phyloP scores from a whole-genome alignment of 2,888 invertebrate species.

The Spatulosminthurus flaviceps region DNA sequence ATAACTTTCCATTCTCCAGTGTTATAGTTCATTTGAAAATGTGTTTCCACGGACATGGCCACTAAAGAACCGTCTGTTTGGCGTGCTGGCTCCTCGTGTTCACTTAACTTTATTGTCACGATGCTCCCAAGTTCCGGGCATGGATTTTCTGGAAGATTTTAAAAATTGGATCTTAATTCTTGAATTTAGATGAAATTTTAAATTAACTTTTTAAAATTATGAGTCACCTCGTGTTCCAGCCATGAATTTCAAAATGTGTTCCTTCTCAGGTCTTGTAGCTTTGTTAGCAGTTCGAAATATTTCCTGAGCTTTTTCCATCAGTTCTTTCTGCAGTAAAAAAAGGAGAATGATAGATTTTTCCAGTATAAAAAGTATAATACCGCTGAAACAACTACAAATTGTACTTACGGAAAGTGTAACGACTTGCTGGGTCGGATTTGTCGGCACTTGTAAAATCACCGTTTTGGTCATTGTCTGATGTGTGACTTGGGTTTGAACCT shows the following conservation, averaged over 20 bases:
- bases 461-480: constrained; percentile 62
- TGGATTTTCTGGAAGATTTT: constrained; percentile 79
- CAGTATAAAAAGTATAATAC: too few relatives aligned
- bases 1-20: constrained; percentile 97
- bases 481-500: constrained; percentile 43
- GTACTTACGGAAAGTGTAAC: constrained; percentile 62
- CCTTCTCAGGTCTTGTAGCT: constrained; percentile 95
- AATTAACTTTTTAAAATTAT: too few relatives aligned
- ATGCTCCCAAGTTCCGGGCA: constrained; percentile 97
- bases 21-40: constrained; percentile 98
- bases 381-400: not conserved
- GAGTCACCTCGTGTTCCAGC: constrained; percentile 88
- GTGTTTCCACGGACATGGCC: constrained; percentile 87
- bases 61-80: constrained; percentile 84
- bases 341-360: not conserved
- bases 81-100: constrained; percentile 86
- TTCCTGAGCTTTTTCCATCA: constrained; percentile 96
- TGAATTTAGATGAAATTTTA: not conserved
- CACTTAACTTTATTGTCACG: constrained; percentile 93
- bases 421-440: constrained; percentile 60
- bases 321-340: constrained; percentile 78
- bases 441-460: constrained; percentile 63
- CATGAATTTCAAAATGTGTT: constrained; percentile 97
- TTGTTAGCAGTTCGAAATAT: constrained; percentile 97
- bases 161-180: not conserved